Base-by-base conservation (phyloP, 2,797 vertebrate species). In the Lutra lutra region DNA sequence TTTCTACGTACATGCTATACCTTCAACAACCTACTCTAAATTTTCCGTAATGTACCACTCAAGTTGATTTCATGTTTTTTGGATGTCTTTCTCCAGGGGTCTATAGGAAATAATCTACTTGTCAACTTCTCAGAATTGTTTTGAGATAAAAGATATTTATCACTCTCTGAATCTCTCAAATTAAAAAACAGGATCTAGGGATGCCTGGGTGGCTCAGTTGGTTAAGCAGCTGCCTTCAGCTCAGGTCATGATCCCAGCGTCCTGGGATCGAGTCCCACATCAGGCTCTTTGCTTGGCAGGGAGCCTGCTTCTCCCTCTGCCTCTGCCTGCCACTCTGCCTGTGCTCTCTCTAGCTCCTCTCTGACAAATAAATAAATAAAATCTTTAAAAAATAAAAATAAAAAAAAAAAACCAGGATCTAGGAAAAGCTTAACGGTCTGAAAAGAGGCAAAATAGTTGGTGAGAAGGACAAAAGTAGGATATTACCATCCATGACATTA, bases 81-180 rank as follows among this genome's bases (percentile, higher is more conserved):
- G 46, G 84, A 82, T 60, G 27, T 68, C 48, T 86, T 95, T 97
- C 64, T 86, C 60, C 48, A 92, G 43, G 86, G 25, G 83, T 29
- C 17, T n/a, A 66, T 0, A 46, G 66, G 48, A 96, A 95, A 96
- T 82, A 86, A 75, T 68, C 32, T 96, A 38, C 68, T 89, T 78
- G 54, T 96, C 91, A 96, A 92, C 27, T 91, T 84, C 64, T 85
- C 23, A 91, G 87, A 60, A 90, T 54, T 23, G 5, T 72, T 87
- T 91, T 93, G 56, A 87, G 78, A 95, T 58, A 46, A 94, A 86
- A 84, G 23, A 38, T 64, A 12, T 64, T 91, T 94, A 64, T 60
- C 38, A 87, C 8, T 86, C 23, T 75, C 14, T 89, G 27, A 40
- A 60, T 56, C 43, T 80, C 35, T 85, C 4, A 78, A n/a, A 79